Evolutionary conservation across 1,140 invertebrate genomes (phyloP), one percentile per base, ranked within the genome.

Genomic region (Plectus sambesii): DNA sequence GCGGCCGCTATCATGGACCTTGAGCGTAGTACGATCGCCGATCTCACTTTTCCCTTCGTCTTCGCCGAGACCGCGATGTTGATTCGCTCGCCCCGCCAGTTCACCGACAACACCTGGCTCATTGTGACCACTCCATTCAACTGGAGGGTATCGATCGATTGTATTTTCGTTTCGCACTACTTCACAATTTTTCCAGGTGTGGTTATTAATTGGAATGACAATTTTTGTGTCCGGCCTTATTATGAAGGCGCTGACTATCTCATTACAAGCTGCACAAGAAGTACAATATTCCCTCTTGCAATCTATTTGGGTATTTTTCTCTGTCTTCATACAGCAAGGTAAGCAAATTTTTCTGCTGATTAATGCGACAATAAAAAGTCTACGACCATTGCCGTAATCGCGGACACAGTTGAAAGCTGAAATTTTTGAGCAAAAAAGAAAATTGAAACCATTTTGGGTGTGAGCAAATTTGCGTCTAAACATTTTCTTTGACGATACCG

Each of bases 281-380:
- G 17, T 19, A 6, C 15, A 45, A 45, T 45, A 45, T 38, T 23
- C 15, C 15, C 5, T n/a, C 24, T 45, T 45, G 20, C 23, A 17
- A 12, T 45, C 25, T 24, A 35, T 25, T 8, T 45, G 43, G 43
- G 15, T 45, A 45, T 45, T 45, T 35, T 45, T 45, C 24, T 45
- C 43, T 3, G 23, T 45, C 8, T 29, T 33, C 22, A 25, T 45
- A 3, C 43, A 45, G 26, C 43, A 45, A 15, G 43, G 25, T 20
- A n/a, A n/a, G n/a, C n/a, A n/a, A n/a, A n/a, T n/a, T n/a, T n/a
- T n/a, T n/a, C n/a, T n/a, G n/a, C n/a, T n/a, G n/a, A n/a, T n/a
- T n/a, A n/a, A n/a, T n/a, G n/a, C n/a, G n/a, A n/a, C n/a, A n/a
- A n/a, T n/a, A n/a, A n/a, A n/a, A n/a, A n/a, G n/a, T n/a, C n/a